phyloP scores from a whole-genome alignment of 2,888 invertebrate species.

The Choristoneura rosaceana region DNA sequence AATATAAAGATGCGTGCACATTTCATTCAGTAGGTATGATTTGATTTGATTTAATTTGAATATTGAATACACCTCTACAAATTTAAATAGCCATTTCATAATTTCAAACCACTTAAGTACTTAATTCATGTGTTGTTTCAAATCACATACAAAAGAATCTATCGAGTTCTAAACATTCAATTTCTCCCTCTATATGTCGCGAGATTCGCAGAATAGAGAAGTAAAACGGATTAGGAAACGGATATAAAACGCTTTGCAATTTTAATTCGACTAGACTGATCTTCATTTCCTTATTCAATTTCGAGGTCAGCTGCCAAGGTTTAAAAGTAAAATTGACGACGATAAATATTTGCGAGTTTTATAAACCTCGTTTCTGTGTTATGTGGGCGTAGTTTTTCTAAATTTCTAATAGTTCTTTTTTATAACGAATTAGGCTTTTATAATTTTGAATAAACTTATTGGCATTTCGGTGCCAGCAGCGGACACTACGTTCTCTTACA shows the following conservation, averaged over 20 bases:
- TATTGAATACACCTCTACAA: not conserved
- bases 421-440: not conserved
- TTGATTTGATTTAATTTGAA: not conserved
- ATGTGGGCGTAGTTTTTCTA: slow-evolving; percentile 21
- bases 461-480: not conserved
- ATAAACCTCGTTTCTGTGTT: slow-evolving; percentile 6
- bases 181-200: slow-evolving; percentile 1
- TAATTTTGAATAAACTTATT: not conserved
- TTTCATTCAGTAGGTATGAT: not conserved
- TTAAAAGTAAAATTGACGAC: slow-evolving; percentile 62
- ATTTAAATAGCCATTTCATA: not conserved
- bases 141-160: not conserved
- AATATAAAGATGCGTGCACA: not conserved
- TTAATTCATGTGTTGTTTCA: not conserved
- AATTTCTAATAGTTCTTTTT: slow-evolving; percentile 1
- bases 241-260: slow-evolving; percentile 61
- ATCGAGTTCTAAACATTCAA: not conserved
- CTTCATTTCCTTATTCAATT: slow-evolving; percentile 68
- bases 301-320: slow-evolving; percentile 66
- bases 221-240: slow-evolving; percentile 55
- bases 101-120: not conserved
- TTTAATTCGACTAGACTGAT: slow-evolving; percentile 62
- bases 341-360: slow-evolving; percentile 39
- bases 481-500: not conserved
- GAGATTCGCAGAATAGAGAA: slow-evolving; percentile 36